These are phyloP conservation scores for Ceraclea dissimilis DNA, from an alignment of 2,888 invertebrate genomes.

Conservation along the genomic window DNA sequence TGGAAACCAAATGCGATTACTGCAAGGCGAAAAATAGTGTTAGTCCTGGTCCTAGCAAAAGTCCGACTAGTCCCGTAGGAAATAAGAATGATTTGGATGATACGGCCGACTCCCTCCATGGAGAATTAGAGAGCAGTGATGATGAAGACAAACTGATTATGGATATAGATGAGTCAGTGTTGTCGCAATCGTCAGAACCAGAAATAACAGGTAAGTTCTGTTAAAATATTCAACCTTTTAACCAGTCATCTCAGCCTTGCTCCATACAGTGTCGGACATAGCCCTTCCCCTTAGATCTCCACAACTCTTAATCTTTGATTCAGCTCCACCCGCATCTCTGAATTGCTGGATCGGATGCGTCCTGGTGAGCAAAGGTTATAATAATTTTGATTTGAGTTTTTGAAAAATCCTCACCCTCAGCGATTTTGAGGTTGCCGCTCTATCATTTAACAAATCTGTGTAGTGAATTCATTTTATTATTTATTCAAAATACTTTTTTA, in stretches of 20 bases:
- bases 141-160: conserved; percentile 13
- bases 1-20: neutral
- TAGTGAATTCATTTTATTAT: too few species aligned
- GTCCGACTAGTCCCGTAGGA: neutral
- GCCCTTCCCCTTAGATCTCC: neutral
- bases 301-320: too few species aligned
- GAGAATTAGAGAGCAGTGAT: conserved; percentile 1
- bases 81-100: neutral
- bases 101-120: too few species aligned
- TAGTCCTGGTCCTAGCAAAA: neutral
- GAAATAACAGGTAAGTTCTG: neutral
- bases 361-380: too few species aligned
- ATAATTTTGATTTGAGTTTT: too few species aligned
- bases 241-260: neutral
- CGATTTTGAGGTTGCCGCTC: too few species aligned
- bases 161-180: neutral
- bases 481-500: too few species aligned
- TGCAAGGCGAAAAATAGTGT: neutral
- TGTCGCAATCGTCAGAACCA: neutral
- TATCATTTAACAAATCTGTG: too few species aligned
- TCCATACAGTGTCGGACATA: neutral
- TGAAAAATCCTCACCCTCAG: too few species aligned
- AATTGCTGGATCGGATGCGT: too few species aligned
- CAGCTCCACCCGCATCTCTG: too few species aligned
- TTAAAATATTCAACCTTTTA: neutral